Conservation (phyloP, 37 sponge, comb jelly and placozoan species). For the Lycopodina hypogea region DNA sequence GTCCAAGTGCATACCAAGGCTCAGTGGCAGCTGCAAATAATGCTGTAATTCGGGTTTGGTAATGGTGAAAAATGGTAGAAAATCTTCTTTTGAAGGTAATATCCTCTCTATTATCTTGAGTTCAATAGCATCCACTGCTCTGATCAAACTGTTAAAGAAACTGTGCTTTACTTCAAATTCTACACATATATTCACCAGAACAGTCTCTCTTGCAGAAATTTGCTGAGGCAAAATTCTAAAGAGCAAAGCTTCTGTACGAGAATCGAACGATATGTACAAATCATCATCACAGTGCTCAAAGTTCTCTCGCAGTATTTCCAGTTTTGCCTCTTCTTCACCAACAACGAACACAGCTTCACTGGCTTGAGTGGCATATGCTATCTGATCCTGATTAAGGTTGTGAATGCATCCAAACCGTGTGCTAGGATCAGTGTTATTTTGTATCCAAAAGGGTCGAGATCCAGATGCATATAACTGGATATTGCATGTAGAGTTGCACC, state of each 20-base stretch:
- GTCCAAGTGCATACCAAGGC: neutral
- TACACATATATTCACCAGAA: constrained; percentile 1
- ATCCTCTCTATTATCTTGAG: constrained; percentile 17
- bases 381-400: constrained; percentile 12
- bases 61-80: neutral
- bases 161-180: constrained; percentile 60
- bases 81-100: constrained; percentile 14
- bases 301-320: constrained; percentile 28
- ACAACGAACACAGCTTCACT: constrained; percentile 39
- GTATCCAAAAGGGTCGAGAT: constrained; percentile 1
- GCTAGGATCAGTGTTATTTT: neutral
- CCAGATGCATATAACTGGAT: constrained; percentile 2
- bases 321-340: neutral
- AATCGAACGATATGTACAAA: constrained; percentile 19
- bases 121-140: constrained; percentile 29
- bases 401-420: constrained; percentile 10
- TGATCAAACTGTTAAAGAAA: constrained; percentile 55
- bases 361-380: constrained; percentile 59
- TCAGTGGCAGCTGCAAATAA: neutral
- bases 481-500: constrained; percentile 9
- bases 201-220: neutral
- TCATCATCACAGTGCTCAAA: constrained; percentile 7
- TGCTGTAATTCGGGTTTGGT: neutral
- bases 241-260: neutral
- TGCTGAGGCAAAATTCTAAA: neutral